These are phyloP conservation scores for Dendrolimus pini DNA, from an alignment of 2,888 invertebrate species.

Conservation along the genomic window DNA sequence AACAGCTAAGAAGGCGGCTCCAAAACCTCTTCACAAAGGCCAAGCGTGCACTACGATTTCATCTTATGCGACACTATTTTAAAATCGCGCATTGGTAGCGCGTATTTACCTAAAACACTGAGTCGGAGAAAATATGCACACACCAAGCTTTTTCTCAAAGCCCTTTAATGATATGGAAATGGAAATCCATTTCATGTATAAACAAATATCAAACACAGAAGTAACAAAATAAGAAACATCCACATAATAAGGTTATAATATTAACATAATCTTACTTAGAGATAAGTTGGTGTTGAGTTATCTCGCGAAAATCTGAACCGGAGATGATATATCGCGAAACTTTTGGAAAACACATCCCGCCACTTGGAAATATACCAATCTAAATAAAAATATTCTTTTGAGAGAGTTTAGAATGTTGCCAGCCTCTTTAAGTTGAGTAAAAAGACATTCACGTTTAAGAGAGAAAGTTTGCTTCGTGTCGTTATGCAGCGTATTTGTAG, in stretches of 20 bases:
- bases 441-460: neutral
- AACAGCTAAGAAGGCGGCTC: too few relatives aligned
- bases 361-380: neutral
- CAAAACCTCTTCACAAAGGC: too few relatives aligned
- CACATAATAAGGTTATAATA: neutral
- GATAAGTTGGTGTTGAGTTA: slow-evolving; percentile 1
- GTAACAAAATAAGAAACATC: neutral
- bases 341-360: slow-evolving; percentile 34
- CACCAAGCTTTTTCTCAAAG: too few relatives aligned
- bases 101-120: too few relatives aligned
- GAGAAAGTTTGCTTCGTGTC: neutral
- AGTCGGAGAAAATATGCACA: too few relatives aligned
- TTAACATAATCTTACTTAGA: neutral
- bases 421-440: neutral
- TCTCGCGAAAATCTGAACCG: slow-evolving; percentile 2
- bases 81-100: too few relatives aligned
- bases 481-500: neutral
- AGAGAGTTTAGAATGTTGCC: neutral
- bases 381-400: neutral
- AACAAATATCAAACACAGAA: neutral
- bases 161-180: neutral
- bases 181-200: neutral
- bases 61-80: too few relatives aligned
- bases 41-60: too few relatives aligned
- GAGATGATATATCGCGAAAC: slow-evolving; percentile 38